phyloP scores from a whole-genome alignment of 2,113 vertebrate genomes.

The Carettochelys insculpta region DNA sequence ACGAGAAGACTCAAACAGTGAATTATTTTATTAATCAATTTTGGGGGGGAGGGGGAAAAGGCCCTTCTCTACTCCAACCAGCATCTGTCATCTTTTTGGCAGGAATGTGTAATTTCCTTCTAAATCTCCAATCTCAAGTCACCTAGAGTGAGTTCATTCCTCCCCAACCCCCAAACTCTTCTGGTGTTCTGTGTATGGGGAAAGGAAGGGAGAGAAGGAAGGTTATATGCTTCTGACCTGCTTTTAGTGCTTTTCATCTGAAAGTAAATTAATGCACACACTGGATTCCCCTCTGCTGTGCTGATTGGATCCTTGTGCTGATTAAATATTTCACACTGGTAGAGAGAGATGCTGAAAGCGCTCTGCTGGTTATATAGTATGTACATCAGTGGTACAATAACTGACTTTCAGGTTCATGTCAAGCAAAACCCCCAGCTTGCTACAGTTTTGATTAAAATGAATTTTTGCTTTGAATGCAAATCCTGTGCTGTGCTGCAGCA shows the following conservation, averaged over 20 bases:
- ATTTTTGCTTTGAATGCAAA: slow-evolving; percentile 64
- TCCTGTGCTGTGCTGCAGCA: slow-evolving; percentile 39
- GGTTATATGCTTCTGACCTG: slow-evolving; percentile 57
- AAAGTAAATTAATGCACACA: slow-evolving; percentile 62
- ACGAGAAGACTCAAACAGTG: slow-evolving; percentile 40
- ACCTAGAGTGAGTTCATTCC: slow-evolving; percentile 15
- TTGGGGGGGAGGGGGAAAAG: background rate
- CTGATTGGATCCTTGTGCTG: slow-evolving; percentile 63
- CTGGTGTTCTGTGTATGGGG: slow-evolving; percentile 34
- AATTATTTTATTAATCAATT: slow-evolving; percentile 9
- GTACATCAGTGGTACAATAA: slow-evolving; percentile 55
- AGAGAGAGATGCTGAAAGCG: slow-evolving; percentile 59
- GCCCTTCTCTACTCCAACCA: background rate
- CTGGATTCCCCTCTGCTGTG: slow-evolving; percentile 50
- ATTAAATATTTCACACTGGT: slow-evolving; percentile 70
- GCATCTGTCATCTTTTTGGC: slow-evolving; percentile 42
- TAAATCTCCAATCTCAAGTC: slow-evolving; percentile 43
- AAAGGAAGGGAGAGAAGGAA: background rate
- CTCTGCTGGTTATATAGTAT: slow-evolving; percentile 58
- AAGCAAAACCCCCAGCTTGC: slow-evolving; percentile 60
- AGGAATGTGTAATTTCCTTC: slow-evolving; percentile 49
- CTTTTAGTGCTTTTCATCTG: slow-evolving; percentile 67
- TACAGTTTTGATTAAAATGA: slow-evolving; percentile 61
- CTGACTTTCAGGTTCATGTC: slow-evolving; percentile 56
- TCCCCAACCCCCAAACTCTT: slow-evolving; percentile 23